Evolutionary conservation across 2,888 invertebrate genomes (phyloP).

Genomic region (Celastrina argiolus): DNA sequence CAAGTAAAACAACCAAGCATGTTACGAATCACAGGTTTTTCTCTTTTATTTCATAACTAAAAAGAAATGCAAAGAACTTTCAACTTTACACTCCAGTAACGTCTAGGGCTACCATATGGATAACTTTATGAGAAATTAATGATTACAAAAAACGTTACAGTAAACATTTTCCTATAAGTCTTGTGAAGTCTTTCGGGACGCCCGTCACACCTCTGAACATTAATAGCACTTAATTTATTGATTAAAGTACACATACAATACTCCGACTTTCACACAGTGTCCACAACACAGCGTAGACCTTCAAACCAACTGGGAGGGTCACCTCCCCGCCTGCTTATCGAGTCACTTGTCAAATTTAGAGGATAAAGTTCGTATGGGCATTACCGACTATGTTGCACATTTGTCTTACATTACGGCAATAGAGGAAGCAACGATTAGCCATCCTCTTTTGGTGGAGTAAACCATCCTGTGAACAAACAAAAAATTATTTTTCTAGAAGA

Average conservation of each 20-base stretch:
- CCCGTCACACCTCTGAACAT: conserved; percentile 58
- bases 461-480: conserved; percentile 84
- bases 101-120: conserved; percentile 70
- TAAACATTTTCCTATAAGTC: conserved; percentile 76
- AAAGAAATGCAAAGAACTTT: conserved; percentile 74
- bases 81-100: conserved; percentile 72
- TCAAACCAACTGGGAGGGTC: background rate
- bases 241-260: conserved; percentile 38
- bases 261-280: conserved; percentile 24
- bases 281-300: conserved; percentile 30
- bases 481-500: background rate
- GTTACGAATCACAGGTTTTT: conserved; percentile 73
- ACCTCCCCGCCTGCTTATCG: conserved; percentile 28
- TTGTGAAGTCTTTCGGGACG: conserved; percentile 70
- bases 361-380: conserved; percentile 52
- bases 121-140: conserved; percentile 69
- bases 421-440: conserved; percentile 79
- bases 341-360: conserved; percentile 54
- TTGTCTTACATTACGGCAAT: conserved; percentile 55
- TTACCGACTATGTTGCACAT: conserved; percentile 57
- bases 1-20: conserved; percentile 47
- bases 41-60: conserved; percentile 72
- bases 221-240: conserved; percentile 63
- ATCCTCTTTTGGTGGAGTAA: conserved; percentile 94
- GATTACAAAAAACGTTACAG: conserved; percentile 76